A percentile compares a stretch with the other conserved stretches of the same genome.
phyloP scores from a whole-genome alignment of 2,113 vertebrate genomes.

The Ivindomyrus marchei region DNA sequence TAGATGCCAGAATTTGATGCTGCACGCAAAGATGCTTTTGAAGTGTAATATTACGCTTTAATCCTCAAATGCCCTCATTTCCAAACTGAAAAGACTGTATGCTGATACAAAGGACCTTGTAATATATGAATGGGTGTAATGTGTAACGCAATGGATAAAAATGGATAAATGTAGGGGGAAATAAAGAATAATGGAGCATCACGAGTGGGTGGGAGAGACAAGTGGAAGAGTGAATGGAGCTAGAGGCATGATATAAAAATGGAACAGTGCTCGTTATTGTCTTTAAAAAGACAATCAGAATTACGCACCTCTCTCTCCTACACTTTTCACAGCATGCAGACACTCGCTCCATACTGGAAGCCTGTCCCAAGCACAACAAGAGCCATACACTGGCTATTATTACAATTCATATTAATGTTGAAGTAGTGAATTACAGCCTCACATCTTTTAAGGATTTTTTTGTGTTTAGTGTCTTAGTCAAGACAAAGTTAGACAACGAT shows the following conservation, averaged over 20 bases:
- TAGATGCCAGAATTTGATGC: not conserved
- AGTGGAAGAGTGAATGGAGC: not conserved
- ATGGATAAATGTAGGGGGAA: not conserved
- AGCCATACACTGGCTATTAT: not conserved
- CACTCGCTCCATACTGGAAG: not conserved
- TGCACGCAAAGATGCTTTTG: not conserved
- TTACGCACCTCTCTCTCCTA: not conserved
- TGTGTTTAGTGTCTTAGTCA: not conserved
- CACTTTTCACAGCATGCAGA: not conserved
- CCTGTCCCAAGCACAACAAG: not conserved
- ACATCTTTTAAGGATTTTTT: not conserved
- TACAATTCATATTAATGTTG: not conserved
- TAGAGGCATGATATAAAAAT: not conserved
- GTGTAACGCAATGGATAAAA: not conserved
- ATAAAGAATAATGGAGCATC: not conserved
- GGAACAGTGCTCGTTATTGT: not conserved
- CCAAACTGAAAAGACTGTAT: not conserved
- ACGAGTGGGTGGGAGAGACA: not conserved
- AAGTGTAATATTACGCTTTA: conserved; percentile 10
- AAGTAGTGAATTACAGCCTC: not conserved
- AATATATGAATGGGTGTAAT: not conserved
- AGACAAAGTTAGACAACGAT: not conserved
- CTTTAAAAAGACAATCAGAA: not conserved
- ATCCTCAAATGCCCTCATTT: conserved; percentile 5
- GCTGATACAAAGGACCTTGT: not conserved